Evolutionary conservation across 2,888 invertebrate genomes (phyloP), one percentile per base, ranked within the genome.

Genomic region (Lordiphosa fenestrarum): DNA sequence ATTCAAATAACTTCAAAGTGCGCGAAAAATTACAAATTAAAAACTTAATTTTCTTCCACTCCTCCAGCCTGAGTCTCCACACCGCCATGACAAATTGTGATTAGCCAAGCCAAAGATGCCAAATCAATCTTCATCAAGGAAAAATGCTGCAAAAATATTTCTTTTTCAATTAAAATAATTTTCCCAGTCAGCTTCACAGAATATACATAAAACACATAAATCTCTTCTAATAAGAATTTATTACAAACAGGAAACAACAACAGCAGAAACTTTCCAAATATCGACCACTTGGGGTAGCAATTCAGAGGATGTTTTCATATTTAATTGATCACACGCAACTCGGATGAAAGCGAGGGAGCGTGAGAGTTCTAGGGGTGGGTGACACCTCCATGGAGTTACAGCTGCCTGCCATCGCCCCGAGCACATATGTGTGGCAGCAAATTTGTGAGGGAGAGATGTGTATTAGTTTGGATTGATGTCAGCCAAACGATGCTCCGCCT

Each of bases 71-170:
- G 39, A 37, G 19, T 39, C 36, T 10, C 49, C 2, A 7, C 33
- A 12, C 36, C 23, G 4, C 12, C 70, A 66, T 67, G 62, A 60
- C 64, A 64, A 70, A 76, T 84, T 64, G 74, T 64, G 71, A 69
- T 83, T 83, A 74, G 80, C 69, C 41, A 41, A 44, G 52, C 44
- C 46, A 49, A 52, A 63, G 44, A 21, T 19, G 12, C 23, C 10
- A 73, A 84, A 77, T 77, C 81, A 70, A 84, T 84, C 84, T 65
- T 77, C 82, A 76, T 81, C 76, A 72, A 53, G 62, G 42, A 62
- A 37, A 46, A 21, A 39, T 52, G 23, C 59, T 56, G 60, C 64
- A 64, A 61, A 61, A 61, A 61, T 69, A 66, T 78, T 60, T 64
- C 64, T 66, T 64, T 66, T 66, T 68, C 62, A 81, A 73, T 84